Evolutionary conservation across 2,113 vertebrate species (phyloP), one percentile per base, ranked within the genome.

Genomic region (Sylvilagus bachmani): DNA sequence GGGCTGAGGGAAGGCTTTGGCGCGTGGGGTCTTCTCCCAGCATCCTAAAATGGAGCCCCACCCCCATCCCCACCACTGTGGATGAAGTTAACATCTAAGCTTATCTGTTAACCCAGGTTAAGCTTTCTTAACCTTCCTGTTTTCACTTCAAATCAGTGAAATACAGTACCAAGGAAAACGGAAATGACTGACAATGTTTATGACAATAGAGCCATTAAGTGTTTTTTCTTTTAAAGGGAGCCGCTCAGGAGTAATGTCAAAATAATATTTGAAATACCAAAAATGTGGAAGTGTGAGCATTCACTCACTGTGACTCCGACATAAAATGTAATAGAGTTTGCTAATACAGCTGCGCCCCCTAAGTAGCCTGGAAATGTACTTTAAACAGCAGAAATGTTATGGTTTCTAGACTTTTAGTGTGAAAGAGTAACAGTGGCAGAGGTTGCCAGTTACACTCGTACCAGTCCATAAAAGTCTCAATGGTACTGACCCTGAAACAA

Each of bases 101-200:
- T 93, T 86, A 94, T 96, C 93, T 86, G 33, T 64, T 83, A 91
- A 70, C 64, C 55, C 31, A 53, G 36, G 90, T 55, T 78, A 90
- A 95, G 74, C 33, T 94, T 90, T 88, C 69, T 94, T 91, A 89
- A 94, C 80, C 89, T 96, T 97, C 79, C 95, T 96, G 95, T 95
- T 96, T 96, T 64, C 66, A 91, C 83, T 66, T 84, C 75, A 71
- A 93, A 81, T 93, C 75, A 62, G 75, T 93, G 78, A 96, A 75
- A 86, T 51, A 66, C 74, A 86, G 79, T 70, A 88, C 73, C 79
- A 91, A 96, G 89, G 89, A 91, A 95, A 97, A 94, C 36, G 83
- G 96, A 97, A 97, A 89, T 89, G 84, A 95, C 93, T 94, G 93
- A 94, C 71, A 93, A 27, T 75, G 93, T 79, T 88, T 75, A 84